Evolutionary conservation across 1,140 invertebrate genomes (phyloP).

Genomic region (Thaumetopoea pityocampa): DNA sequence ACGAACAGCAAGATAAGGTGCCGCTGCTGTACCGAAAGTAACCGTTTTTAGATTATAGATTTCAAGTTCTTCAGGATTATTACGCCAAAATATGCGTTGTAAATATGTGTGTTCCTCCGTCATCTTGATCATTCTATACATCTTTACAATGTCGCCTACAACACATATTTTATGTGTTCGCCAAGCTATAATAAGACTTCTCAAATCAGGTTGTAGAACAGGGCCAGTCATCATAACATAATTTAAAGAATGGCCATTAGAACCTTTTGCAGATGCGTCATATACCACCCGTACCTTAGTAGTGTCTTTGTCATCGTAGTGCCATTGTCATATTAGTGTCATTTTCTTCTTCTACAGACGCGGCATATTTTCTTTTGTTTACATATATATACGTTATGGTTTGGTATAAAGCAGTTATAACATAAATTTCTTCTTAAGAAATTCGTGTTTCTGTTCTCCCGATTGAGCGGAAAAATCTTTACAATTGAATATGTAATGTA

Average conservation of each 20-base stretch:
- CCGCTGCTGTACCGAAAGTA: slow-evolving; percentile 36
- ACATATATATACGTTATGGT: slow-evolving; percentile 24
- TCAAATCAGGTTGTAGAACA: slow-evolving; percentile 26
- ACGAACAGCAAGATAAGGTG: slow-evolving; percentile 36
- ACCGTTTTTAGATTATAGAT: slow-evolving; percentile 34
- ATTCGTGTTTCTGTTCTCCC: slow-evolving; percentile 15
- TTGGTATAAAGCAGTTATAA: slow-evolving; percentile 26
- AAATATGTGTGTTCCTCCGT: slow-evolving; percentile 26
- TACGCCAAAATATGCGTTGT: slow-evolving; percentile 56
- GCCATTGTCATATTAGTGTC: slow-evolving; percentile 27
- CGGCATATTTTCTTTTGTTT: slow-evolving; percentile 21
- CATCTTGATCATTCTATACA: slow-evolving; percentile 25
- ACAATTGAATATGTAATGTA: slow-evolving; percentile 21
- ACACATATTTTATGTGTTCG: slow-evolving; percentile 23
- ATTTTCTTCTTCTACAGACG: slow-evolving; percentile 23
- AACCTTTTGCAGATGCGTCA: slow-evolving; percentile 26
- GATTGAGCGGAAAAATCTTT: slow-evolving; percentile 22
- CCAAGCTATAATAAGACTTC: slow-evolving; percentile 22
- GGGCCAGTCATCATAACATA: slow-evolving; percentile 25
- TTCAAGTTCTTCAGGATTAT: slow-evolving; percentile 23
- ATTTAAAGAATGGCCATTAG: slow-evolving; percentile 24
- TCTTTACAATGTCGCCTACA: slow-evolving; percentile 26
- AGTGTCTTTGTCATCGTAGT: too few species aligned
- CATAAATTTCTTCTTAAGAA: slow-evolving; percentile 23
- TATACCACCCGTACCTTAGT: too few species aligned